Conservation (phyloP, 2,797 vertebrate species). For the Fistularia commersonii region DNA sequence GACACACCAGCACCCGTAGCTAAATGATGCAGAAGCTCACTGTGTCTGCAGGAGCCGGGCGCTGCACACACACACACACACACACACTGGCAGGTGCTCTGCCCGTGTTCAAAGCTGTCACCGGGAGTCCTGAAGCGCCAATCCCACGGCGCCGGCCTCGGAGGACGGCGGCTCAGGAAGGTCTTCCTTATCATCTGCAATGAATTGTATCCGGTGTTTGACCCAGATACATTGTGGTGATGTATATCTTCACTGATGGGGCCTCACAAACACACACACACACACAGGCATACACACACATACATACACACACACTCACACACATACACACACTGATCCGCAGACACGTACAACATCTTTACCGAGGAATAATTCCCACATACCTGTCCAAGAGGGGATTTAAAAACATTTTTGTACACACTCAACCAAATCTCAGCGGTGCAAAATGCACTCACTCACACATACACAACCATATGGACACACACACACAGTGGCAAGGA, state of each 20-base stretch:
- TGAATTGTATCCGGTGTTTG: too few species aligned
- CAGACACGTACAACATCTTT: not conserved
- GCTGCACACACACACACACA: slow-evolving; percentile 13
- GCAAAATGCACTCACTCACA: slow-evolving; percentile 2
- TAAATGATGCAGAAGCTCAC: slow-evolving; percentile 65
- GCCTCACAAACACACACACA: too few species aligned
- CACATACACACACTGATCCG: slow-evolving; percentile 5
- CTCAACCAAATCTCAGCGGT: not conserved
- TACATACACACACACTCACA: too few species aligned
- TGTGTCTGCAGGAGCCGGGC: slow-evolving; percentile 33
- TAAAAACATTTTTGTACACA: not conserved
- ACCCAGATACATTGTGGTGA: too few species aligned
- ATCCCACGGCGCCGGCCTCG: slow-evolving; percentile 22
- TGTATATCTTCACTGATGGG: too few species aligned
- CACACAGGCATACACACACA: too few species aligned
- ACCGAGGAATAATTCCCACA: not conserved
- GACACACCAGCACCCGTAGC: slow-evolving; percentile 53
- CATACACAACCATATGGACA: slow-evolving; percentile 5
- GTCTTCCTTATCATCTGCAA: too few species aligned
- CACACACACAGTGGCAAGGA: slow-evolving; percentile 18
- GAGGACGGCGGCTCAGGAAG: slow-evolving; percentile 14
- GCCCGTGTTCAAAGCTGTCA: slow-evolving; percentile 70
- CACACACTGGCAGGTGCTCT: slow-evolving; percentile 64
- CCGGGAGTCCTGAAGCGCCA: slow-evolving; percentile 45
- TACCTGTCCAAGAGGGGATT: not conserved